Conservation (phyloP, 2,113 vertebrate species). For the Pionites leucogaster region DNA sequence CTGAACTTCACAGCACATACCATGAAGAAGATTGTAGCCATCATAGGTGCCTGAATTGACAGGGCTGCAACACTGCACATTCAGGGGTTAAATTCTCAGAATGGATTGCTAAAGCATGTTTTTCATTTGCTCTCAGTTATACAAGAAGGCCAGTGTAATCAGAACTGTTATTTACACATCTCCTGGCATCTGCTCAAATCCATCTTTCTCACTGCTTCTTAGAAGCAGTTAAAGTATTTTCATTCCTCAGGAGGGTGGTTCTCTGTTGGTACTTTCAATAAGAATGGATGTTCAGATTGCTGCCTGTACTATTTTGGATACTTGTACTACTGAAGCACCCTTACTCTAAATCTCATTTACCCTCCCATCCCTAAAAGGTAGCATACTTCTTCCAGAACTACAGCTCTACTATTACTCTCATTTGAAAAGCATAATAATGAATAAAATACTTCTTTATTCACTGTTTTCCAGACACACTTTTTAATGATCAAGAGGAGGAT, state of each 20-base stretch:
- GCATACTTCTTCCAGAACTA: background rate
- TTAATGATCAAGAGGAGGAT: background rate
- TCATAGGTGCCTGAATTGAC: background rate
- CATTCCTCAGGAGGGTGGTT: background rate
- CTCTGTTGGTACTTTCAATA: background rate
- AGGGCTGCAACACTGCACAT: background rate
- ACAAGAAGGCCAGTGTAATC: background rate
- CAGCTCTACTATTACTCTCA: background rate
- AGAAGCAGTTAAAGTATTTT: background rate
- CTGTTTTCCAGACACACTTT: background rate
- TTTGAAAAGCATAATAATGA: background rate
- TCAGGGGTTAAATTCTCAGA: background rate
- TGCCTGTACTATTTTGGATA: background rate
- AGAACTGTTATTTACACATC: background rate
- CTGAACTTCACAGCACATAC: background rate
- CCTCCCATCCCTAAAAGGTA: background rate
- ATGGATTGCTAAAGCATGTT: background rate
- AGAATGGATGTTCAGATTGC: background rate
- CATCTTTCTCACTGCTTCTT: background rate
- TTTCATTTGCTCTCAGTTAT: background rate
- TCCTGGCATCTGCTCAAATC: background rate
- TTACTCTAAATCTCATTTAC: background rate
- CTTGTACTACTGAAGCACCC: background rate
- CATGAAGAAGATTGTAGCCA: background rate
- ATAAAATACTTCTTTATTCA: background rate